A percentile compares a stretch with the other conserved stretches of the same genome.
Conservation (phyloP, 2,113 vertebrate species). For the Emydocephalus ijimae region DNA sequence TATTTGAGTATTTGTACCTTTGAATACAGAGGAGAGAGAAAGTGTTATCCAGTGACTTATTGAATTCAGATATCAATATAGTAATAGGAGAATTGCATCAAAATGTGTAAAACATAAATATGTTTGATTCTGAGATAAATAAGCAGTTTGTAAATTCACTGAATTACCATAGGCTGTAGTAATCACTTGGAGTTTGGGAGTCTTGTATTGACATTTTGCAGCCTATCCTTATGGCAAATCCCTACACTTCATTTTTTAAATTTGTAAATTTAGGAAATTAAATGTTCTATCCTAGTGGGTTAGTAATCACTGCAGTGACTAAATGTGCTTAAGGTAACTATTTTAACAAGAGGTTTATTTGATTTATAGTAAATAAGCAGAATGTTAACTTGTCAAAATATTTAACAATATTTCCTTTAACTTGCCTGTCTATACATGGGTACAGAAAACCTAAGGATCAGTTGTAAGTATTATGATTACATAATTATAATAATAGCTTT, state of each 20-base stretch:
- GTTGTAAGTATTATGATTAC: slow-evolving; percentile 77
- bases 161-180: neutral
- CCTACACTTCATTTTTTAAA: neutral
- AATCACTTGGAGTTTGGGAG: neutral
- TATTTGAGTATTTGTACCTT: neutral
- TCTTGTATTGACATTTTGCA: neutral
- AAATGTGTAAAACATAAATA: neutral
- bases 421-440: slow-evolving; percentile 79
- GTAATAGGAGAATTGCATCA: neutral
- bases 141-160: neutral
- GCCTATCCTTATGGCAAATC: neutral
- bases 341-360: neutral
- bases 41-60: neutral
- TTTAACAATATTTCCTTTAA: slow-evolving; percentile 76
- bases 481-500: neutral
- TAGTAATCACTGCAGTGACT: neutral
- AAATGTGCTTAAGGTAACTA: neutral
- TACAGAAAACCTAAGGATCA: slow-evolving; percentile 97
- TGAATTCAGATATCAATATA: neutral
- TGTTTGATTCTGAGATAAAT: neutral
- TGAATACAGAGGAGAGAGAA: neutral
- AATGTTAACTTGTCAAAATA: neutral
- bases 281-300: neutral
- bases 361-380: neutral
- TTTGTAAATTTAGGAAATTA: neutral